Evolutionary conservation across 2,888 invertebrate species (phyloP).

Genomic region (Ochlodes sylvanus): DNA sequence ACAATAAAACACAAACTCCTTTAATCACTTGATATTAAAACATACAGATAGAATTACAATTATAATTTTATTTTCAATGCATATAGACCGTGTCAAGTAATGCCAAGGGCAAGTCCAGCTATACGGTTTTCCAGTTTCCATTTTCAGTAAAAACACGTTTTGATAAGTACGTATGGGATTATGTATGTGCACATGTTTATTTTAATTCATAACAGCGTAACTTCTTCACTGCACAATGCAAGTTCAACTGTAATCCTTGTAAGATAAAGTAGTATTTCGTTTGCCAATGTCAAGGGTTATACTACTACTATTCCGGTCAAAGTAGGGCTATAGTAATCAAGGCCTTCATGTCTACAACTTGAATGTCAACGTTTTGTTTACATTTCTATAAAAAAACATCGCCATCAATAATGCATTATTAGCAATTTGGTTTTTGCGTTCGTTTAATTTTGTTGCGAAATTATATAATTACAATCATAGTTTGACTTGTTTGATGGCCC

Average conservation of each 20-base stretch:
- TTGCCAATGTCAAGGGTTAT: slow-evolving; percentile 16
- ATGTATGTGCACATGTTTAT: slow-evolving; percentile 10
- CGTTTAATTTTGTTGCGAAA: slow-evolving; percentile 42
- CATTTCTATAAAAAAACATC: slow-evolving; percentile 56
- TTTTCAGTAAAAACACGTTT: slow-evolving; percentile 81
- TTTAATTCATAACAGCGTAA: slow-evolving; percentile 10
- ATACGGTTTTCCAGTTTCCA: slow-evolving; percentile 80
- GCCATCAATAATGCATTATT: slow-evolving; percentile 48
- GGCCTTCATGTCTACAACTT: slow-evolving; percentile 75
- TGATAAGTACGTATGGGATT: slow-evolving; percentile 51
- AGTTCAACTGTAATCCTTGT: slow-evolving; percentile 14
- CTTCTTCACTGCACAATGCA: slow-evolving; percentile 7
- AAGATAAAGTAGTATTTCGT: slow-evolving; percentile 1
- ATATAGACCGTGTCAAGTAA: slow-evolving; percentile 59
- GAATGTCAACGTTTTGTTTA: slow-evolving; percentile 80
- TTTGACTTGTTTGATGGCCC: not conserved
- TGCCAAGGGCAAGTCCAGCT: slow-evolving; percentile 71
- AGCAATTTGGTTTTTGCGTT: slow-evolving; percentile 43
- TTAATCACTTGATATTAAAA: too few relatives aligned
- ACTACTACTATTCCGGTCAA: not conserved
- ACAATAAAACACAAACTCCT: too few relatives aligned
- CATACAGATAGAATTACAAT: not conserved
- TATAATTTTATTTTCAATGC: slow-evolving; percentile 34
- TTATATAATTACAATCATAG: not conserved
- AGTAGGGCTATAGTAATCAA: slow-evolving; percentile 70